Evolutionary conservation across 2,888 invertebrate genomes (phyloP), one percentile per base, ranked within the genome.

Genomic region (Panopea generosa): DNA sequence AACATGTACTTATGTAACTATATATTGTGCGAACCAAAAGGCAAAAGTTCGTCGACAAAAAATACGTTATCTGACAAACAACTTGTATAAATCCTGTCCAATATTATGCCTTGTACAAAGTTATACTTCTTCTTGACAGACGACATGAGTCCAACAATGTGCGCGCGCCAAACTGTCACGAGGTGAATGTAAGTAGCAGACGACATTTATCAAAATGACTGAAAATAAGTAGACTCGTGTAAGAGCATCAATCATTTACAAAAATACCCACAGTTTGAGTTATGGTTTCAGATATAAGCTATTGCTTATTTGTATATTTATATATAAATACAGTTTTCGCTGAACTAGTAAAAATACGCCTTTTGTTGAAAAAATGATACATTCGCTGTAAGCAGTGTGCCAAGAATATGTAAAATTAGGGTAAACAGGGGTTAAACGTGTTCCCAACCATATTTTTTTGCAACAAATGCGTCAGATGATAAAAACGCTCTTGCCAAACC

Each of bases 151-250:
- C 63, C 60, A 69, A 76, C 67, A 73, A 62, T 47, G 66, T 27
- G 61, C 80, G 76, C 76, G 80, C 76, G 80, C 76, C 76, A 67
- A 72, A 70, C 70, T 74, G 76, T 76, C 80, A 77, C 76, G 67
- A 62, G 67, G 70, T 66, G 50, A 53, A 72, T 80, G 76, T 77
- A 66, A 33, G 33, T 22, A 63, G 63, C 79, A 79, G 79, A 75
- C 79, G 79, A 72, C 72, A 79, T 79, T 72, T 56, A 79, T 79
- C 78, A 78, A 66, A 68, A 61, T 73, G 73, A 73, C 67, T 60
- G 45, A 62, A 67, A 71, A 77, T 77, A 67, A 77, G 76, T 67
- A 71, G 62, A 57, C 45, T 67, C 57, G 57, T 77, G 76, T 77
- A 61, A 22, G 49, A 20, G 53, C 67, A 77, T 77, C 67, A 66